Evolutionary conservation across 2,113 vertebrate genomes (phyloP).

Genomic region (Nothobranchius kuhntae): DNA sequence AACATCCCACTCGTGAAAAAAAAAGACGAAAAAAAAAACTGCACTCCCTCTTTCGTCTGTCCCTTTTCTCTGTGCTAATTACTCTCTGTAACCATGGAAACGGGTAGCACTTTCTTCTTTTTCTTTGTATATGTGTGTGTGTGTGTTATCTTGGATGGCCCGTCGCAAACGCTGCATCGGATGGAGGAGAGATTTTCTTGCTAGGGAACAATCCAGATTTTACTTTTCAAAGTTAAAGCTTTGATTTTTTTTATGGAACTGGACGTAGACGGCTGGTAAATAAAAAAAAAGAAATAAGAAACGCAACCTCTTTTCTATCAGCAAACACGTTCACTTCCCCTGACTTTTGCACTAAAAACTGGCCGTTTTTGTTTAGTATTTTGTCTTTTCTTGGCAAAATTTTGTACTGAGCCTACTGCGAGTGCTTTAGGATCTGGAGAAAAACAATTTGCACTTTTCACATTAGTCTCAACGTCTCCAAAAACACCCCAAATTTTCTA

Average conservation of each 20-base stretch:
- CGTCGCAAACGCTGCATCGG: slow-evolving; percentile 32
- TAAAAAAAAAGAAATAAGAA: too few relatives aligned
- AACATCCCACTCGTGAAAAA: slow-evolving; percentile 49
- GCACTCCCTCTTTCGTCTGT: slow-evolving; percentile 35
- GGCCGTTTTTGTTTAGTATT: too few relatives aligned
- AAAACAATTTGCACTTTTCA: too few relatives aligned
- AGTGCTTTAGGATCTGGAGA: too few relatives aligned
- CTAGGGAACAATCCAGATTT: background rate
- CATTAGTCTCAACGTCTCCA: too few relatives aligned
- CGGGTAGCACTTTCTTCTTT: slow-evolving; percentile 46
- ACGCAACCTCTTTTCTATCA: too few relatives aligned
- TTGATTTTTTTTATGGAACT: background rate
- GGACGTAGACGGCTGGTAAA: too few relatives aligned
- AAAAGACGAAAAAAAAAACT: slow-evolving; percentile 15
- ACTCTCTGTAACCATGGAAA: slow-evolving; percentile 66
- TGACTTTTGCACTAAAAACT: too few relatives aligned
- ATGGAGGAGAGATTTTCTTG: slow-evolving; percentile 6
- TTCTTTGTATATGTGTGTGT: slow-evolving; percentile 25
- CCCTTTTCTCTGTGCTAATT: slow-evolving; percentile 67
- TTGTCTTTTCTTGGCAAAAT: too few relatives aligned
- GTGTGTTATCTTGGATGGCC: slow-evolving; percentile 34
- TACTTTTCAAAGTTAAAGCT: background rate
- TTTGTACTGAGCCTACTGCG: too few relatives aligned
- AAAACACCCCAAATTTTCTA: too few relatives aligned
- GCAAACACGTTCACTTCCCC: too few relatives aligned